Evolutionary conservation across 1,140 invertebrate genomes (phyloP).

Genomic region (Musca domestica): DNA sequence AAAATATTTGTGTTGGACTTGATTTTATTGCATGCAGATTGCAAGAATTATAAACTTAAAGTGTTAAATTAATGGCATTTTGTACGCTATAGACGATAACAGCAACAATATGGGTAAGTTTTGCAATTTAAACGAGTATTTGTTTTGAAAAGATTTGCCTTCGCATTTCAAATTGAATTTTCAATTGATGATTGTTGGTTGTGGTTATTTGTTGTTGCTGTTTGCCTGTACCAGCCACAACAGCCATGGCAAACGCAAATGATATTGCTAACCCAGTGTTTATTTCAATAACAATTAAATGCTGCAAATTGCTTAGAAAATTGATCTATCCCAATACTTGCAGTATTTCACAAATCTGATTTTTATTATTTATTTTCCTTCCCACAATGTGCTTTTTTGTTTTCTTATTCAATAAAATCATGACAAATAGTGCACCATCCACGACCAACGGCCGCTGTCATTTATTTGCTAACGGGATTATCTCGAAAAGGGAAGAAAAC

Average conservation of each 20-base stretch:
- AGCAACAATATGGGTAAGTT: constrained; percentile 14
- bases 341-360: not conserved
- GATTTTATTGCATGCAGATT: too few relatives aligned
- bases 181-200: constrained; percentile 11
- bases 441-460: not conserved
- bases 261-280: too few relatives aligned
- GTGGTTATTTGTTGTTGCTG: not conserved
- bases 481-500: not conserved
- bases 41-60: not conserved
- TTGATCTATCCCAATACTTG: not conserved
- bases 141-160: not conserved
- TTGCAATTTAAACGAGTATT: not conserved
- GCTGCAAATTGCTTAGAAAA: not conserved
- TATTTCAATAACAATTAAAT: too few relatives aligned
- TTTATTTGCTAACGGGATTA: constrained; percentile 6
- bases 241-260: not conserved
- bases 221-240: constrained; percentile 4
- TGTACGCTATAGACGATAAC: not conserved
- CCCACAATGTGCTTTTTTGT: too few relatives aligned
- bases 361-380: not conserved
- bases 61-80: not conserved
- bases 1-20: too few relatives aligned
- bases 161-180: constrained; percentile 21
- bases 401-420: not conserved
- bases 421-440: not conserved